Percentiles rank a stretch among this genome's conserved stretches.
Conservation (phyloP, 2,888 invertebrate species). For the Drosophila antonietae region DNA sequence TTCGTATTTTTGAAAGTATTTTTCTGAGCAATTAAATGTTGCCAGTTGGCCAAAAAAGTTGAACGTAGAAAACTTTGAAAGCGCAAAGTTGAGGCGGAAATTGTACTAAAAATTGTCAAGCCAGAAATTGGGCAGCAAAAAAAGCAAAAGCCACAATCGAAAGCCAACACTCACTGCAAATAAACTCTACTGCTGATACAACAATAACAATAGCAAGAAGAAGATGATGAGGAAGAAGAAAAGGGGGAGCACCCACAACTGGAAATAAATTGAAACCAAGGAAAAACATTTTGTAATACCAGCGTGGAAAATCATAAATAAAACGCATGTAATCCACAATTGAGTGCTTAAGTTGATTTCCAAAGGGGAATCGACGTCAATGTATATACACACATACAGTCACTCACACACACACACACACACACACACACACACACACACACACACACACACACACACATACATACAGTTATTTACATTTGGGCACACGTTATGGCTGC, state of each 20-base stretch:
- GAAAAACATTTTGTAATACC: constrained; percentile 70
- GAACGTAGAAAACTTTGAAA: constrained; percentile 65
- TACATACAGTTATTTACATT: constrained; percentile 67
- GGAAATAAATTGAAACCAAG: constrained; percentile 64
- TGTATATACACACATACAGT: constrained; percentile 6
- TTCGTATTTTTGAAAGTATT: constrained; percentile 55
- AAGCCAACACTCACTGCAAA: constrained; percentile 41
- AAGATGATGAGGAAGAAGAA: constrained; percentile 20
- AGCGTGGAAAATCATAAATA: constrained; percentile 80
- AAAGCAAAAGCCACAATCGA: constrained; percentile 47
- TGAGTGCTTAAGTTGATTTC: constrained; percentile 77
- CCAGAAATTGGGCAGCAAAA: constrained; percentile 39
- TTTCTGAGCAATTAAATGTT: constrained; percentile 82
- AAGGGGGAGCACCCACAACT: constrained; percentile 20
- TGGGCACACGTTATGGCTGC: constrained; percentile 56
- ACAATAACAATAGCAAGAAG: constrained; percentile 22
- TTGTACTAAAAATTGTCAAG: constrained; percentile 55
- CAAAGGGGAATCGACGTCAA: constrained; percentile 20
- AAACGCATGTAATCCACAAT: constrained; percentile 81
- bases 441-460: background rate
- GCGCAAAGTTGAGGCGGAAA: constrained; percentile 62
- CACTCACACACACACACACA: background rate
- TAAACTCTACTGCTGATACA: constrained; percentile 18
- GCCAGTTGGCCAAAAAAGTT: constrained; percentile 72
- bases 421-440: constrained; percentile 1